phyloP scores from a whole-genome alignment of 1,140 invertebrate genomes.

The Drosophila insularis region DNA sequence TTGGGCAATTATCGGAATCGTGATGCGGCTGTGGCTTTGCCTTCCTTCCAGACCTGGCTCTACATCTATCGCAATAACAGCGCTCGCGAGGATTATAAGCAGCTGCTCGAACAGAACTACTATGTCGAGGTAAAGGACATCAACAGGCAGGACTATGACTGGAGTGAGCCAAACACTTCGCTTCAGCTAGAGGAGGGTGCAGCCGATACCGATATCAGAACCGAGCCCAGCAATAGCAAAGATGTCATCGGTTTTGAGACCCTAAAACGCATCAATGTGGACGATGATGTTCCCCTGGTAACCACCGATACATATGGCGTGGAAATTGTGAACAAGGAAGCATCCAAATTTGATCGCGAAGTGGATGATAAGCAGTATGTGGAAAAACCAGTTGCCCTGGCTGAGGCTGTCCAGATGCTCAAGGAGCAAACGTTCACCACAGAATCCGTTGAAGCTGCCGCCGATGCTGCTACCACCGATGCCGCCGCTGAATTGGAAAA shows the following conservation, averaged over 20 bases:
- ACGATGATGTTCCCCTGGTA: conserved; percentile 51
- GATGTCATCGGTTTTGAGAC: conserved; percentile 80
- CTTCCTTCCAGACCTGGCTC: conserved; percentile 86
- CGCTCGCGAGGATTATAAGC: conserved; percentile 85
- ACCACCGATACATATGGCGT: conserved; percentile 62
- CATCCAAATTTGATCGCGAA: conserved; percentile 79
- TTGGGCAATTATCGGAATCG: conserved; percentile 84
- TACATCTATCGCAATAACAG: conserved; percentile 87
- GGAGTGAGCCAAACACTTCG: conserved; percentile 64
- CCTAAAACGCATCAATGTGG: conserved; percentile 70
- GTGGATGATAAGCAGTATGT: conserved; percentile 82
- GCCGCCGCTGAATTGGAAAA: conserved; percentile 52
- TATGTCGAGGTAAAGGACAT: conserved; percentile 85
- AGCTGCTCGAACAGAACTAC: conserved; percentile 84
- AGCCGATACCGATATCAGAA: conserved; percentile 18
- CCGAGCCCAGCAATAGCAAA: conserved; percentile 72
- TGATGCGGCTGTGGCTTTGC: conserved; percentile 83
- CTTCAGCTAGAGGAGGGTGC: conserved; percentile 49
- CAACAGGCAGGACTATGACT: conserved; percentile 82
- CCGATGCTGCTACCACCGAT: conserved; percentile 39
- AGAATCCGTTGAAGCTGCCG: conserved; percentile 48
- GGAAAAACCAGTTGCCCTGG: conserved; percentile 78
- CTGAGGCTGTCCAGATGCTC: conserved; percentile 76
- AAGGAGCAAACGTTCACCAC: conserved; percentile 49
- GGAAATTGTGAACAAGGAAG: conserved; percentile 70